Percentiles rank a stretch among this genome's conserved stretches.
These are phyloP conservation scores for Cichladusa arquata DNA, from an alignment of 2,113 vertebrate species.

Conservation along the genomic window DNA sequence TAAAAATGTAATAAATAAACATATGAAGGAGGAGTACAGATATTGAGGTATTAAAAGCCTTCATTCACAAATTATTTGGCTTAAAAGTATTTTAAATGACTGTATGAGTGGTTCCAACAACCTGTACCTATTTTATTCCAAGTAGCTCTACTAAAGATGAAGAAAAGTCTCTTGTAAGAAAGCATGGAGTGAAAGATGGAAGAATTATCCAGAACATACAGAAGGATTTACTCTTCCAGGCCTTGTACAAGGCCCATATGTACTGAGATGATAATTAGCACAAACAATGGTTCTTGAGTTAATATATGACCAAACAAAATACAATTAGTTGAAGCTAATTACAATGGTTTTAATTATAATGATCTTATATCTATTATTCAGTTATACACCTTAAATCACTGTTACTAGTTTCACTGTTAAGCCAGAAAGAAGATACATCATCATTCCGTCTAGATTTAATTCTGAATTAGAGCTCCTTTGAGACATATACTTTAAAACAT, in stretches of 20 bases:
- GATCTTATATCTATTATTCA: not conserved
- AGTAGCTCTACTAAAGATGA: not conserved
- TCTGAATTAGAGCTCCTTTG: not conserved
- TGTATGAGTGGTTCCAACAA: too few species aligned
- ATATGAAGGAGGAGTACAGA: not conserved
- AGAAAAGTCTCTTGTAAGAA: not conserved
- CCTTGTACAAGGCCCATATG: not conserved
- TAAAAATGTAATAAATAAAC: not conserved
- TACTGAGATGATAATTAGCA: not conserved
- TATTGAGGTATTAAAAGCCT: not conserved
- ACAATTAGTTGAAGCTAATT: not conserved
- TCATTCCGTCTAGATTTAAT: not conserved
- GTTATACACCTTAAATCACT: not conserved
- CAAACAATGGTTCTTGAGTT: not conserved
- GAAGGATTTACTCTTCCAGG: not conserved
- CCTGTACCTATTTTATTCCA: too few species aligned
- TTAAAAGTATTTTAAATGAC: not conserved
- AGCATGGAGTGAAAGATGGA: not conserved
- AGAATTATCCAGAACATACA: not conserved
- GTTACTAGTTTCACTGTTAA: not conserved
- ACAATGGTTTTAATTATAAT: not conserved
- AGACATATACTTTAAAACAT: rapidly evolving
- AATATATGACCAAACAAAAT: not conserved
- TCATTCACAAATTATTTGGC: not conserved
- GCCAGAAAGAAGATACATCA: not conserved